Percentiles rank a stretch among this genome's conserved stretches.
These are phyloP conservation scores for Euzetes globulus DNA, from an alignment of 2,888 invertebrate genomes.

Conservation along the genomic window DNA sequence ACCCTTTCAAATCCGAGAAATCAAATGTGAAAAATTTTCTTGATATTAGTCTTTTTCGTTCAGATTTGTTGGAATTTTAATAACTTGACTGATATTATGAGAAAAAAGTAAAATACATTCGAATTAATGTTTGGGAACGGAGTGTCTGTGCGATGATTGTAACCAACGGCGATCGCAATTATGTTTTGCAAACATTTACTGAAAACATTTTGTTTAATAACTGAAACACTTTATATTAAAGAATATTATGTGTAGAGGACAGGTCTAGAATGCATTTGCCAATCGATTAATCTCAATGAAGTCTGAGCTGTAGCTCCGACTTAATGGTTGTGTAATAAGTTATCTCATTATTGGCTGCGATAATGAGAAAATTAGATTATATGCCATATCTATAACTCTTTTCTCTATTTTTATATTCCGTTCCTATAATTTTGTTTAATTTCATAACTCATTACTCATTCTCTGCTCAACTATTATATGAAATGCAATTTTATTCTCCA, in stretches of 20 bases:
- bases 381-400: conserved; percentile 9
- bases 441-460: conserved; percentile 29
- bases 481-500: conserved; percentile 5
- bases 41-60: not conserved
- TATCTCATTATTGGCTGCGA: conserved; percentile 11
- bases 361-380: conserved; percentile 23
- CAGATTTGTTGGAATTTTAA: not conserved
- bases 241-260: too few relatives aligned
- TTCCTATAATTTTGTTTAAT: conserved; percentile 23
- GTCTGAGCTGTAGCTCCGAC: not conserved
- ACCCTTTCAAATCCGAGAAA: not conserved
- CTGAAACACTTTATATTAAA: not conserved
- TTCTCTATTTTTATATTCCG: not conserved
- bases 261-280: too few relatives aligned
- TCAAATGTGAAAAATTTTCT: not conserved
- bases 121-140: not conserved
- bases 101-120: not conserved
- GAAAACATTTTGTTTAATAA: not conserved
- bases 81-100: not conserved
- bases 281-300: conserved; percentile 27
- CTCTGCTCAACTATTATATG: not conserved
- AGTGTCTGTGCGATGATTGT: conserved; percentile 1
- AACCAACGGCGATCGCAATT: conserved; percentile 24
- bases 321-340: conserved; percentile 12
- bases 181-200: not conserved